phyloP scores from a whole-genome alignment of 2,888 invertebrate genomes.

The Callyntrura guangdongensis region DNA sequence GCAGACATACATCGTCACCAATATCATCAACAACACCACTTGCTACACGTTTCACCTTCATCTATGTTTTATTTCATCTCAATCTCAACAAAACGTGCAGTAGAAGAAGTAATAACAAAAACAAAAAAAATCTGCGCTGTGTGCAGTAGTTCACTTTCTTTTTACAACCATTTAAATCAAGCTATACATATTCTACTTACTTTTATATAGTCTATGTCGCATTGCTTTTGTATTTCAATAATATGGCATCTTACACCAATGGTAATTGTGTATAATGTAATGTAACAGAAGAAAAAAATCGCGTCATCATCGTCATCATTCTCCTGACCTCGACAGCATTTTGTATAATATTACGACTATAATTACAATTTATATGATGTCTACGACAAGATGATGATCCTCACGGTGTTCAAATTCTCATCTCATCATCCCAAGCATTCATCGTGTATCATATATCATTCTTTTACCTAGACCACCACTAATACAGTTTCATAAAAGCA shows the following conservation, averaged over 20 bases:
- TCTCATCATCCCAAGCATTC: neutral
- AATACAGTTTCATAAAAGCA: neutral
- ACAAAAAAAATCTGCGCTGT: slow-evolving; percentile 1
- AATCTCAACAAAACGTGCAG: neutral
- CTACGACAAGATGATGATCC: neutral
- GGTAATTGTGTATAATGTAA: neutral
- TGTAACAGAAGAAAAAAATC: slow-evolving; percentile 6
- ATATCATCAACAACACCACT: too few species aligned
- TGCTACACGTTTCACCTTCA: too few species aligned
- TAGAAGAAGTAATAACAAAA: neutral
- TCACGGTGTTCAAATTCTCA: neutral
- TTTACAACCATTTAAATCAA: neutral
- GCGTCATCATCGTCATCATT: slow-evolving; percentile 5
- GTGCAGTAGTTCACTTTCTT: neutral
- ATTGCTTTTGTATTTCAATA: neutral
- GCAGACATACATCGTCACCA: too few species aligned
- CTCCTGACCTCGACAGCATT: slow-evolving; percentile 33
- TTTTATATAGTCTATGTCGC: too few species aligned
- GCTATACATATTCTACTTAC: neutral
- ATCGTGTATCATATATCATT: neutral
- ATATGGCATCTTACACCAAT: slow-evolving; percentile 4
- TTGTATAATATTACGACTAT: slow-evolving; percentile 10
- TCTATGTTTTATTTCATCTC: too few species aligned
- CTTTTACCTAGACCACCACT: neutral
- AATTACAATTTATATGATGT: slow-evolving; percentile 16